A percentile compares a stretch with the other conserved stretches of the same genome.
phyloP scores from a whole-genome alignment of 2,888 invertebrate genomes.

The Trilocha varians region DNA sequence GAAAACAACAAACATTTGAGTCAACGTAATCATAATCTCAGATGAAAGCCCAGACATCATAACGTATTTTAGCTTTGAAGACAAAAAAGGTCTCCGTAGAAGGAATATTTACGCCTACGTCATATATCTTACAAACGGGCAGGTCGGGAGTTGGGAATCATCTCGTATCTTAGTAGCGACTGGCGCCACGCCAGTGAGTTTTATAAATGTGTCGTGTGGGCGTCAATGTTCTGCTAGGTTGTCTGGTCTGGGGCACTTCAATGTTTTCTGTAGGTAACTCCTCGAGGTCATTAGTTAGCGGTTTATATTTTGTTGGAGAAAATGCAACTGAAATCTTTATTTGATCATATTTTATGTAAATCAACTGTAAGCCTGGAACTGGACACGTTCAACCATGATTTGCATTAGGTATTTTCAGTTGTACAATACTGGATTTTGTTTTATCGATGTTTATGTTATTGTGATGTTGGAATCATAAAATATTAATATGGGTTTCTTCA shows the following conservation, averaged over 20 bases:
- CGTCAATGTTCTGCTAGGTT: slow-evolving; percentile 19
- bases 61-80: slow-evolving; percentile 14
- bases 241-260: slow-evolving; percentile 14
- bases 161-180: slow-evolving; percentile 16
- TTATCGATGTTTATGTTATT: no score
- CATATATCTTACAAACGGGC: slow-evolving; percentile 34
- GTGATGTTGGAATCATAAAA: no score
- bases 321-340: no score
- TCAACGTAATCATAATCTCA: neutral
- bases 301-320: neutral
- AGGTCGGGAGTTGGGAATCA: slow-evolving; percentile 23
- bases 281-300: neutral
- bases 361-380: no score
- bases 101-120: slow-evolving; percentile 46
- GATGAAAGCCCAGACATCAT: slow-evolving; percentile 6
- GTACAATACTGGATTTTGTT: no score
- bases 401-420: no score
- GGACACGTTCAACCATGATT: no score
- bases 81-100: slow-evolving; percentile 37
- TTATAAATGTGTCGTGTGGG: slow-evolving; percentile 43
- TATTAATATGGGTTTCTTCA: no score
- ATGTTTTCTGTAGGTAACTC: neutral
- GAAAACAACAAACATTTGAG: no score
- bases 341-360: no score
- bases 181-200: slow-evolving; percentile 50